A percentile compares a stretch with the other conserved stretches of the same genome.
Evolutionary conservation across 2,113 vertebrate genomes (phyloP).

Genomic region (Dolichallabes microphthalmus): DNA sequence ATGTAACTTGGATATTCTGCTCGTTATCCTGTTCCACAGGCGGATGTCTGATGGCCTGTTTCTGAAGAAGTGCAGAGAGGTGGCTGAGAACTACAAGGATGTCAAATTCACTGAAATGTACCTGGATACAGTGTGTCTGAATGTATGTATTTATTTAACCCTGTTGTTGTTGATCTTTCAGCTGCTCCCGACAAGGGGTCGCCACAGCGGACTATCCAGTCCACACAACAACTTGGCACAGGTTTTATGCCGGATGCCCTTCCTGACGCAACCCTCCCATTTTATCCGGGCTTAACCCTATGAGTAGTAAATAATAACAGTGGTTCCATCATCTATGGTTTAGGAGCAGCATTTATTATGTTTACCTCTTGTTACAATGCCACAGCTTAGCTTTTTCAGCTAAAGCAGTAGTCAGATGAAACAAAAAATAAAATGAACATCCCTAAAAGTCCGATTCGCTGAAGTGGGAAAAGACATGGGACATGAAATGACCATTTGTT

Average conservation of each 20-base stretch:
- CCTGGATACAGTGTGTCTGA: constrained; percentile 94
- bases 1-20: background rate
- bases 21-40: constrained; percentile 69
- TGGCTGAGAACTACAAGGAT: constrained; percentile 93
- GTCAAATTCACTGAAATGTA: constrained; percentile 98
- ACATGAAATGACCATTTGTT: background rate
- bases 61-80: constrained; percentile 90
- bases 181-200: too few species aligned
- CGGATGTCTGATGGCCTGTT: constrained; percentile 97
- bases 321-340: background rate
- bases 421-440: background rate
- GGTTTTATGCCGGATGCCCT: too few species aligned
- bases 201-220: too few species aligned
- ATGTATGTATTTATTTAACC: constrained; percentile 73
- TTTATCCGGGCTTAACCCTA: too few species aligned
- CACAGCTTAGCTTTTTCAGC: background rate
- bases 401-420: background rate
- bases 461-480: background rate
- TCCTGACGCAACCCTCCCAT: too few species aligned
- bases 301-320: background rate
- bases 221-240: too few species aligned
- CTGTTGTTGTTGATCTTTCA: too few species aligned
- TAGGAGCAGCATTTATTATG: background rate
- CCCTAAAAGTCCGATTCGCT: too few species aligned
- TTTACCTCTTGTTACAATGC: background rate